Evolutionary conservation across 1,140 invertebrate species (phyloP).

Genomic region (Stegodyphus dumicola): DNA sequence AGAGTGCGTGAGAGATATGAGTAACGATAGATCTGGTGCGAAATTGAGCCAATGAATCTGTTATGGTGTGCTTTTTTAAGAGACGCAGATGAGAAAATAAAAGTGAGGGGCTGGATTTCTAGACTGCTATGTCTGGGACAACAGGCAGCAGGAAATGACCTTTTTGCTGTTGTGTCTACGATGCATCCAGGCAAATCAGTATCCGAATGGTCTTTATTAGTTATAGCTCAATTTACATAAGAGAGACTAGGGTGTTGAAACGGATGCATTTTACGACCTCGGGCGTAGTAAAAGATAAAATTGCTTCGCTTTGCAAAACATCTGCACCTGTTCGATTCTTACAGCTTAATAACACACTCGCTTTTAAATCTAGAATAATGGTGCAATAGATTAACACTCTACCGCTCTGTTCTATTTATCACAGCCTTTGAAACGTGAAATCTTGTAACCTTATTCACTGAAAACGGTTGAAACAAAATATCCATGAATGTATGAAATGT

Average conservation of each 20-base stretch:
- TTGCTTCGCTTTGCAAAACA: slow-evolving; percentile 9
- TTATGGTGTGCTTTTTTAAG: neutral
- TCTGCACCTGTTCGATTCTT: slow-evolving; percentile 15
- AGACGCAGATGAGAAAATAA: neutral
- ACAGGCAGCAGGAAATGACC: slow-evolving; percentile 43
- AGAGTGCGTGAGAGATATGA: too few relatives aligned
- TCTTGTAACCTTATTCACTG: too few relatives aligned
- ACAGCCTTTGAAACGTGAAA: too few relatives aligned
- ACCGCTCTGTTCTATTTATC: too few relatives aligned
- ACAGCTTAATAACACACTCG: too few relatives aligned
- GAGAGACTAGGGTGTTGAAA: slow-evolving; percentile 17
- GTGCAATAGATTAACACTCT: too few relatives aligned
- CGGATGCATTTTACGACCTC: slow-evolving; percentile 26
- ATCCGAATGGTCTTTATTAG: neutral
- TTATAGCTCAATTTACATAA: slow-evolving; percentile 2
- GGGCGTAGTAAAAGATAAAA: slow-evolving; percentile 40
- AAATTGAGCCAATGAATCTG: too few relatives aligned
- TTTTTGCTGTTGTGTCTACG: slow-evolving; percentile 36
- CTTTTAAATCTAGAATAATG: too few relatives aligned
- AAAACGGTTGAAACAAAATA: too few relatives aligned
- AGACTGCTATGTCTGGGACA: slow-evolving; percentile 23
- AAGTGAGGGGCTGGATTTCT: neutral
- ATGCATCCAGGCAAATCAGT: slow-evolving; percentile 20
- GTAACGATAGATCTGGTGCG: too few relatives aligned
- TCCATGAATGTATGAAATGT: too few relatives aligned